A percentile compares a stretch with the other conserved stretches of the same genome.
phyloP scores from a whole-genome alignment of 1,140 invertebrate genomes.

The Eriocheir sinensis region DNA sequence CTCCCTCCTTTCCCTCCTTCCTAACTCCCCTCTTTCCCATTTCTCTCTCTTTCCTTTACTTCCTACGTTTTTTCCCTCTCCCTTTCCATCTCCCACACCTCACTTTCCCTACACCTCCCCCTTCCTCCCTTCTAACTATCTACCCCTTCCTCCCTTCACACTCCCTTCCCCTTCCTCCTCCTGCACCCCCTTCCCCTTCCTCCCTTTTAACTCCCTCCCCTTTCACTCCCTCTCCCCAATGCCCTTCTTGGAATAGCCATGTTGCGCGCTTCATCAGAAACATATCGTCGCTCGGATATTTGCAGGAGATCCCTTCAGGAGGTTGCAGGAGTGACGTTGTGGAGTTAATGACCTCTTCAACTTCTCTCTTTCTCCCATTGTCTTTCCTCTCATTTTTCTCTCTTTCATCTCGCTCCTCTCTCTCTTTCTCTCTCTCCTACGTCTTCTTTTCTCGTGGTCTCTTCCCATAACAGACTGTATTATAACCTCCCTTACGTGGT shows the following conservation, averaged over 20 bases:
- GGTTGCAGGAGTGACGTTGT: neutral
- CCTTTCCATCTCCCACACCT: neutral
- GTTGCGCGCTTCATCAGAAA: neutral
- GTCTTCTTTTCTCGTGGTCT: no score
- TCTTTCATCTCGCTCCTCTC: no score
- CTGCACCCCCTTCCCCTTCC: neutral
- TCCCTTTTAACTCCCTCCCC: neutral
- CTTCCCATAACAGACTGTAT: no score
- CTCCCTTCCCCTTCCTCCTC: neutral
- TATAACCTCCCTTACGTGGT: neutral
- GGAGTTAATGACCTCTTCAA: neutral
- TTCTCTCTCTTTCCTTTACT: neutral
- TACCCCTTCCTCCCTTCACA: neutral
- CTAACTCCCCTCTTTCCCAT: neutral
- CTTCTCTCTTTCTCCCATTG: no score
- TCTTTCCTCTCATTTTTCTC: no score
- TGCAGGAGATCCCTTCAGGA: neutral
- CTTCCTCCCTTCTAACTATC: no score
- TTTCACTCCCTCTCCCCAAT: no score
- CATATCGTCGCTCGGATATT: neutral
- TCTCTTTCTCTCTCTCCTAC: neutral
- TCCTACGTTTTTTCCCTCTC: neutral
- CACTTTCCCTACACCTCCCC: neutral
- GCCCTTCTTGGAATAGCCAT: slow-evolving; percentile 8
- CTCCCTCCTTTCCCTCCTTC: neutral